Evolutionary conservation across 2,797 vertebrate genomes (phyloP), one percentile per base, ranked within the genome.

Genomic region (Hypotaenidia okinawae): DNA sequence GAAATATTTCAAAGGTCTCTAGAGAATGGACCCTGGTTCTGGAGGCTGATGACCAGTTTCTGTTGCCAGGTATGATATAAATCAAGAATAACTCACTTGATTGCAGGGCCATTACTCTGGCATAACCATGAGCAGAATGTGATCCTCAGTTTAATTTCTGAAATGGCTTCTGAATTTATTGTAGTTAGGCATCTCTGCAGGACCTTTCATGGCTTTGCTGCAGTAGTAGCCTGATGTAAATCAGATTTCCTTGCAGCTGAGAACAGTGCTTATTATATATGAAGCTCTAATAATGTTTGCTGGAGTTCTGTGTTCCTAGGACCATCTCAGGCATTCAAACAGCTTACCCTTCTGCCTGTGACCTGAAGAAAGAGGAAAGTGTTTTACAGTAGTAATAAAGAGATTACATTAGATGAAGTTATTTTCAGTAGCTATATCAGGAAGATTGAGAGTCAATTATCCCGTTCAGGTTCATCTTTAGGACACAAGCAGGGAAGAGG

Each of bases 401-500:
- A 90, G 70, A 94, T 95, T 97, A 84, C 61, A 88, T 96, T 95
- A 90, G 77, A 89, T 96, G 81, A 95, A 96, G 93, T 96, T 96
- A 95, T 95, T 95, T 95, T 96, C 96, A 95, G 83, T 91, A 87
- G 54, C 90, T 95, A 19, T 91, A 95, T 96, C 94, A 75, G 79
- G 68, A 94, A 96, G 94, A 96, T 67, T 79, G 94, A 96, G 80
- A 97, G 87, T 95, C 95, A 95, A 49, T 96, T 96, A 93, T 70
- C 59, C 63, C 9, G 30, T 80, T 67, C 83, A 89, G 96, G 94
- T 95, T 97, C 96, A 96, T 96, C 90, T 94, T 95, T 43, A 81
- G 97, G 90, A 96, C 90, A 93, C 47, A 59, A 92, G 77, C 61
- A 79, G 70, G 84, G 90, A 92, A 79, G 54, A 72, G 25, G 16